Evolutionary conservation across 2,113 vertebrate genomes (phyloP), one percentile per base, ranked within the genome.

Genomic region (Mormyrus lacerda): DNA sequence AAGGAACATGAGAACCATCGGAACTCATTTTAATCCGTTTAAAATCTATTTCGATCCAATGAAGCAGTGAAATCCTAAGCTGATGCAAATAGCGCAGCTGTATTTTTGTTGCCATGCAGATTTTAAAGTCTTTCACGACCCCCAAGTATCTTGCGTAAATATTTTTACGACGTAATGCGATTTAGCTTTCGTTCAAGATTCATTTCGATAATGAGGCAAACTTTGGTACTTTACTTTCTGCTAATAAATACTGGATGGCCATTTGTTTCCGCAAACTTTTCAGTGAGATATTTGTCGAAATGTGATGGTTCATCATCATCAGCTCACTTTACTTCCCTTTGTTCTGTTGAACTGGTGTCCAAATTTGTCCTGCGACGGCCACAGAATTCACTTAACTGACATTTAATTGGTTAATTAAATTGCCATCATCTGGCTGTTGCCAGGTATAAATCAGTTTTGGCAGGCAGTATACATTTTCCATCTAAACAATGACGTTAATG

Each of bases 301-400:
- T 79, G 73, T 79, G 73, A 79, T 79, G 73, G 73, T 39, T 79
- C 73, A 27, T 42, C 73, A 39, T 79, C 73, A 39, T 79, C 35
- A 79, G 35, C 73, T 79, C 35, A 79, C 31, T 79, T 79, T 42
- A 11, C 35, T 42, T 79, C 17, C 73, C 73, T 39, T 79, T 35
- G 73, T 79, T 79, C 73, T 19, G 35, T 79, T 79, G 35, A 39
- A 79, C 31, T 79, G 73, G 35, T 79, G 73, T 79, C 73, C 73
- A 79, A 79, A 79, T 79, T 79, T 79, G 73, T 79, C 73, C 73
- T 79, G 73, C 35, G 73, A 79, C 31, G 73, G 73, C 73, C 35
- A 79, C 35, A 79, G 73, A 42, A 35, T 39, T 42, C 73, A 79
- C 35, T 79, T 79, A 79, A 79, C 31, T 79, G 73, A 42, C 73